These are phyloP conservation scores for Alloplasta piceator DNA, from an alignment of 2,888 invertebrate species.

Conservation along the genomic window DNA sequence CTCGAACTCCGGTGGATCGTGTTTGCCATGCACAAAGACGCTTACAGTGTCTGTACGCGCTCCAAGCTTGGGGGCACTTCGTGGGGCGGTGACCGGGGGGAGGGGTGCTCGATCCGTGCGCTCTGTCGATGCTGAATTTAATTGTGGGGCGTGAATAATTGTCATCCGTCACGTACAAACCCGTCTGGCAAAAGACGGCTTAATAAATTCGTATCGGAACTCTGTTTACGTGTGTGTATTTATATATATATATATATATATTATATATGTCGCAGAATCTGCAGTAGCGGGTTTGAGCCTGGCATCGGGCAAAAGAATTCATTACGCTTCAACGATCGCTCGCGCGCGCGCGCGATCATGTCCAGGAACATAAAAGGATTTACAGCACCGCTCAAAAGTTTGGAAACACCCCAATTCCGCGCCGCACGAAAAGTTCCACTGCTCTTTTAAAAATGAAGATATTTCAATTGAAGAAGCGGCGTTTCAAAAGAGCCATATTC, in stretches of 20 bases:
- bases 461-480: too few relatives aligned
- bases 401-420: too few relatives aligned
- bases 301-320: constrained; percentile 7
- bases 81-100: constrained; percentile 18
- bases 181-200: constrained; percentile 68
- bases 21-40: neutral
- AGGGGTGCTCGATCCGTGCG: constrained; percentile 3
- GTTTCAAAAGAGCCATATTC: too few relatives aligned
- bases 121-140: constrained; percentile 70
- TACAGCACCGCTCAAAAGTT: too few relatives aligned
- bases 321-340: constrained; percentile 64
- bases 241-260: too few relatives aligned
- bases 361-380: constrained; percentile 12
- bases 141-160: constrained; percentile 70
- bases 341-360: constrained; percentile 43
- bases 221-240: neutral
- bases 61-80: neutral
- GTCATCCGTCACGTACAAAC: constrained; percentile 65
- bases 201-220: constrained; percentile 73
- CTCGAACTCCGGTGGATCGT: constrained; percentile 3
- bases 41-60: constrained; percentile 15
- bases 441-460: too few relatives aligned
- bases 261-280: neutral
- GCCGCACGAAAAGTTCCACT: too few relatives aligned
- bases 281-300: constrained; percentile 18